Base-by-base conservation (phyloP, 2,888 invertebrate species). In the Nasonia oneida region DNA sequence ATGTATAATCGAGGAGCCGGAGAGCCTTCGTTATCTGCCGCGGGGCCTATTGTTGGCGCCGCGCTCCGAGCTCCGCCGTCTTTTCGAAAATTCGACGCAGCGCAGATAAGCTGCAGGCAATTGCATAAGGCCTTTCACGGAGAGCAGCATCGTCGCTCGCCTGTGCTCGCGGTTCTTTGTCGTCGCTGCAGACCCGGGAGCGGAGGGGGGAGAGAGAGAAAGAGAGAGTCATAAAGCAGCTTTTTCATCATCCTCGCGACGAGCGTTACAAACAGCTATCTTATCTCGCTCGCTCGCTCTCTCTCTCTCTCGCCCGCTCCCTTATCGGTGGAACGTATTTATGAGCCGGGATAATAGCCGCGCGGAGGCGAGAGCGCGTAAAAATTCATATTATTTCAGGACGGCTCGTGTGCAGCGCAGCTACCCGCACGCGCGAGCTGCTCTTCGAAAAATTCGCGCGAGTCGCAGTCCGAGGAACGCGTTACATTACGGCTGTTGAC, bases 291-390 rank as follows among this genome's bases (percentile, higher is more conserved):
- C 29, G 37, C 70, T 80, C 80, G 14, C 80, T 12, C 15, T 33
- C 15, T 5, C 42, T 1, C 29, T 29, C 29, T 29, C 29, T 1
- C 29, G 29, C 53, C 12, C 12, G 33, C 70, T 37, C 37, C 23
- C 81, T 85, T 82, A 85, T 86, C 86, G 82, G 50, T 61, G 42
- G 37, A 47, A 33, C 67, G 79, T 79, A 83, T 83, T 85, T 85
- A 85, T 85, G 81, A 47, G 61, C 81, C 77, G 71, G 76, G 81
- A 84, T 84, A 81, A 81, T 61, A 81, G 12, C n/a, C n/a, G 84
- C 61, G 23, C 23, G 23, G 23, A 23, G 23, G 23, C 23, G 23
- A 23, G 23, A 23, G 23, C 23, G 29, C n/a, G 23, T 42, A 74
- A 57, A 57, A 73, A 47, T 47, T 73, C n/a, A 47, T 73, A 73